Conservation (phyloP, 1,140 invertebrate genomes). For the Saccostrea cuccullata region DNA sequence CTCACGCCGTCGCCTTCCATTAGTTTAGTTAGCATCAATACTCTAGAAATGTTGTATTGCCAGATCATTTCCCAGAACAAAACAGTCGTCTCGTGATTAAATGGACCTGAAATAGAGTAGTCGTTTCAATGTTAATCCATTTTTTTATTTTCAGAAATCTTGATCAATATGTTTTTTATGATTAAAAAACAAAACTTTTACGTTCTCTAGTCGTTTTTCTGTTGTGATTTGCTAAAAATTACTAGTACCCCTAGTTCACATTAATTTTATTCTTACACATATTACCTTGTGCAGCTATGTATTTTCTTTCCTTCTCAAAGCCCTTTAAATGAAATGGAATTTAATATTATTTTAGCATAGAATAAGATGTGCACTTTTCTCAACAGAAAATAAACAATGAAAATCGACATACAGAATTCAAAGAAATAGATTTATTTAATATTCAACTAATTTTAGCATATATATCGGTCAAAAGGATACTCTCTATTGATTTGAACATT, state of each 20-base stretch:
- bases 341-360: too few species aligned
- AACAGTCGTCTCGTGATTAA: neutral
- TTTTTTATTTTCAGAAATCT: neutral
- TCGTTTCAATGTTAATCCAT: neutral
- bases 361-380: too few species aligned
- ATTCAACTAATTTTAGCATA: too few species aligned
- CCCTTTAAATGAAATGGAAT: neutral
- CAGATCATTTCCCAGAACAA: neutral
- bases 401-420: too few species aligned
- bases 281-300: neutral
- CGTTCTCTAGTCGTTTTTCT: too few species aligned
- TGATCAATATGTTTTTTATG: too few species aligned
- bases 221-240: too few species aligned
- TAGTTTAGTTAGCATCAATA: neutral
- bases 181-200: too few species aligned
- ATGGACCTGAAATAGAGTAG: neutral
- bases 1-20: neutral
- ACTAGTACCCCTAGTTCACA: too few species aligned
- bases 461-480: neutral
- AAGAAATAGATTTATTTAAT: too few species aligned
- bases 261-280: neutral
- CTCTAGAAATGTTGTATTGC: neutral
- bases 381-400: too few species aligned
- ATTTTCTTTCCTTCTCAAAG: neutral
- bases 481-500: neutral